A percentile compares a stretch with the other conserved stretches of the same genome.
These are phyloP conservation scores for Mormyrops attenuatus DNA, from an alignment of 2,797 vertebrate genomes.

Conservation along the genomic window DNA sequence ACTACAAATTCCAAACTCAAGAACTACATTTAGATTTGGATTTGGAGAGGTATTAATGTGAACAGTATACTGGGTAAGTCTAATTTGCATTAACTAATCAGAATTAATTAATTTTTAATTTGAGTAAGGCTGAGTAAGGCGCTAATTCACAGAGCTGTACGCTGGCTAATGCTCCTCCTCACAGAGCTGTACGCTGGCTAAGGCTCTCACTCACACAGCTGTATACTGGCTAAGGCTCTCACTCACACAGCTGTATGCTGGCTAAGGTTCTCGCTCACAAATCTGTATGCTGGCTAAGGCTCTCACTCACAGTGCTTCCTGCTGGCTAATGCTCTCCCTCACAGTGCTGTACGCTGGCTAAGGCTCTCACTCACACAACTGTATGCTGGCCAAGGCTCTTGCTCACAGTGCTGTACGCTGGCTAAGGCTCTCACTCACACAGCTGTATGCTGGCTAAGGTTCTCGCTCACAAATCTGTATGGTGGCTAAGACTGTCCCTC, in stretches of 20 bases:
- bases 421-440: no score
- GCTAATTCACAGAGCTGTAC: not conserved
- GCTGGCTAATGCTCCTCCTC: not conserved
- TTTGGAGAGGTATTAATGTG: not conserved
- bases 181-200: not conserved
- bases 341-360: no score
- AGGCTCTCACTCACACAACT: no score
- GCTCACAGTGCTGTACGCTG: no score
- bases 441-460: no score
- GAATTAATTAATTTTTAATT: constrained; percentile 34
- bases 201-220: not conserved
- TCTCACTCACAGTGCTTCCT: no score
- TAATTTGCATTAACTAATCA: not conserved
- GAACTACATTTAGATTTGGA: not conserved
- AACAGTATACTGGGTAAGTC: not conserved
- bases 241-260: not conserved
- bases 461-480: no score
- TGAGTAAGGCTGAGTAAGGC: not conserved
- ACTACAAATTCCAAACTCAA: no score
- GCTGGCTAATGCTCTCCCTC: no score
- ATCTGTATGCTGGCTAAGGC: no score
- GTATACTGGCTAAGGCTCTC: not conserved
- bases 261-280: not conserved
- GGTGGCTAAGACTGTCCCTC: no score
- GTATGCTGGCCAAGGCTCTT: no score